Conservation (phyloP, 2,888 invertebrate genomes). For the Baccha elongata region DNA sequence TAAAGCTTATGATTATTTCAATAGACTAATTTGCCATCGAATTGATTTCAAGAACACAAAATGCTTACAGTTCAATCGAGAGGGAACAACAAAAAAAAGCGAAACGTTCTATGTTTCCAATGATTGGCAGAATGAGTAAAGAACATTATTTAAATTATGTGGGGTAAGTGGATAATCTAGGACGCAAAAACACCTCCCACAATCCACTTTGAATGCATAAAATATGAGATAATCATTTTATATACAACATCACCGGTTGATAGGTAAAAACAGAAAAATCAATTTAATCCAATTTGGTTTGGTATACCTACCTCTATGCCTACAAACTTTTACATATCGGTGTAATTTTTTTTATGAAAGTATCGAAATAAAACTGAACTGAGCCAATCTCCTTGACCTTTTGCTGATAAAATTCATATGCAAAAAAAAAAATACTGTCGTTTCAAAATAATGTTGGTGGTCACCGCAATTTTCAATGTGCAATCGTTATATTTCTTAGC, state of each 20-base stretch:
- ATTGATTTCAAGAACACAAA: conserved; percentile 63
- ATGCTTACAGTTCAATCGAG: conserved; percentile 32
- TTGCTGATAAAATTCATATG: conserved; percentile 13
- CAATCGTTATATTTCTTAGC: conserved; percentile 28
- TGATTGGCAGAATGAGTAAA: conserved; percentile 58
- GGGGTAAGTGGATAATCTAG: conserved; percentile 53
- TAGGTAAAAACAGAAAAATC: conserved; percentile 22
- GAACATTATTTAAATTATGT: conserved; percentile 48
- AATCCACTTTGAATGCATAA: conserved; percentile 21
- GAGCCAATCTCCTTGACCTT: conserved; percentile 57
- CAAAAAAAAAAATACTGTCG: conserved; percentile 6
- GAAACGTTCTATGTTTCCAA: conserved; percentile 17
- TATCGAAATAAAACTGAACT: conserved; percentile 31
- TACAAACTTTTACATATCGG: too few species aligned
- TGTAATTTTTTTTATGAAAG: conserved; percentile 6
- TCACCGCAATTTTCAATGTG: conserved; percentile 10
- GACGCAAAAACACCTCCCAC: conserved; percentile 51
- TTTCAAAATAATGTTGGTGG: background rate
- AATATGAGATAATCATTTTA: conserved; percentile 28
- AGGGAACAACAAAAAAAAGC: conserved; percentile 13
- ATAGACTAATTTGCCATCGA: conserved; percentile 45
- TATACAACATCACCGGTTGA: conserved; percentile 31
- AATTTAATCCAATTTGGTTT: conserved; percentile 37
- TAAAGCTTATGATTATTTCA: conserved; percentile 22
- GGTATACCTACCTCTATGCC: conserved; percentile 12